phyloP scores from a whole-genome alignment of 2,797 vertebrate genomes.

The Tokudaia muenninki region DNA sequence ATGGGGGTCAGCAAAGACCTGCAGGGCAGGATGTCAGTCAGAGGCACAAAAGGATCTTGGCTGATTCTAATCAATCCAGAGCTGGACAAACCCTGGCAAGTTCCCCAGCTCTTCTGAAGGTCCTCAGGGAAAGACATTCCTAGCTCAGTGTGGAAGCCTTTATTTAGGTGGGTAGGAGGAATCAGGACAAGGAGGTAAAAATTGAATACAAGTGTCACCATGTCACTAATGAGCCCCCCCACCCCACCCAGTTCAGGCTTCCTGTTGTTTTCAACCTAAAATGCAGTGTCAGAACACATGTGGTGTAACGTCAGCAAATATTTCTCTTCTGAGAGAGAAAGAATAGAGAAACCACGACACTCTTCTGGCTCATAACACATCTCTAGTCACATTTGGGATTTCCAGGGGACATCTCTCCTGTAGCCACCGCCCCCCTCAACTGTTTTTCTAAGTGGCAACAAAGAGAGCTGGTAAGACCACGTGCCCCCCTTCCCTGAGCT shows the following conservation, averaged over 20 bases:
- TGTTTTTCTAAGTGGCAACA: not conserved
- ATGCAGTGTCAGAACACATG: not conserved
- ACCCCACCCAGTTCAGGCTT: not conserved
- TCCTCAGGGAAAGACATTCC: not conserved
- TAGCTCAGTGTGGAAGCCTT: not conserved
- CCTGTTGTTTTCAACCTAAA: not conserved
- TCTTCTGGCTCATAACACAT: not conserved
- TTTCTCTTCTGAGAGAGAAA: not conserved
- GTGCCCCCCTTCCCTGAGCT: not conserved
- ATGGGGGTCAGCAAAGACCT: not conserved
- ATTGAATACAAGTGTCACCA: too few species aligned
- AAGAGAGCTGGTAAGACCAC: not conserved
- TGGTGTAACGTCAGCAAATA: not conserved
- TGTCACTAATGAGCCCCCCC: not conserved
- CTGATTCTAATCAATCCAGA: not conserved
- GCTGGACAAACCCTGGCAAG: not conserved
- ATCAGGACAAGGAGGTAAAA: not conserved
- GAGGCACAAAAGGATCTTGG: not conserved
- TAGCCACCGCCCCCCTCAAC: too few species aligned
- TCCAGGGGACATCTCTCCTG: not conserved
- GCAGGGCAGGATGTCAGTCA: too few species aligned
- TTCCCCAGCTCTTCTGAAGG: not conserved
- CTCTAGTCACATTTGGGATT: not conserved
- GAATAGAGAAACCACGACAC: not conserved
- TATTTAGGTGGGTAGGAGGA: not conserved